phyloP scores from a whole-genome alignment of 2,888 invertebrate species.

The Dione vanillae region DNA sequence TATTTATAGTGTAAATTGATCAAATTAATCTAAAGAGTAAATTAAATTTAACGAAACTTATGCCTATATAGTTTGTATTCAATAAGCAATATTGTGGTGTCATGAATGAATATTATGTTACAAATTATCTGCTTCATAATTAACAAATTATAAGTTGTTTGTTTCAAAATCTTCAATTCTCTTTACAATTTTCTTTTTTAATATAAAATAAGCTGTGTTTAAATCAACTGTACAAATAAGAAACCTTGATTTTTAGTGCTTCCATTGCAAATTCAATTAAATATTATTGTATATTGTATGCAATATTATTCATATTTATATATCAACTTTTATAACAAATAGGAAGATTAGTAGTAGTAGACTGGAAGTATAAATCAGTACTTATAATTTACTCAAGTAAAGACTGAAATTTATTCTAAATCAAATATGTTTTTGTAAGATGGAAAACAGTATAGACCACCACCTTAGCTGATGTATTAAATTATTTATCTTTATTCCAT shows the following conservation, averaged over 20 bases:
- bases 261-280: conserved; percentile 31
- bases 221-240: conserved; percentile 8
- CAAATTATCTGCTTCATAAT: not conserved
- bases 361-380: conserved; percentile 12
- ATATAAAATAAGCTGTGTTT: conserved; percentile 12
- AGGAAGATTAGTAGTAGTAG: conserved; percentile 20
- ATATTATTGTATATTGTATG: conserved; percentile 10
- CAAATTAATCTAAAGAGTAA: conserved; percentile 35
- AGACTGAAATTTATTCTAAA: conserved; percentile 37
- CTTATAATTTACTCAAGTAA: conserved; percentile 36
- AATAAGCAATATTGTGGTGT: conserved; percentile 31
- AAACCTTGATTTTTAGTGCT: conserved; percentile 27
- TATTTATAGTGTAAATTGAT: conserved; percentile 46
- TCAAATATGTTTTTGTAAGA: conserved; percentile 20
- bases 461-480: conserved; percentile 10
- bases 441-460: not conserved
- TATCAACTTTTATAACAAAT: conserved; percentile 24
- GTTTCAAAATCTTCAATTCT: conserved; percentile 2
- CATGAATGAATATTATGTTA: conserved; percentile 16
- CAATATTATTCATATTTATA: conserved; percentile 22
- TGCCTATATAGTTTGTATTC: conserved; percentile 27
- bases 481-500: conserved; percentile 3
- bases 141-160: not conserved
- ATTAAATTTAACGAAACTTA: conserved; percentile 21
- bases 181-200: conserved; percentile 1